phyloP scores from a whole-genome alignment of 2,888 invertebrate genomes.

The Drosophila helvetica region DNA sequence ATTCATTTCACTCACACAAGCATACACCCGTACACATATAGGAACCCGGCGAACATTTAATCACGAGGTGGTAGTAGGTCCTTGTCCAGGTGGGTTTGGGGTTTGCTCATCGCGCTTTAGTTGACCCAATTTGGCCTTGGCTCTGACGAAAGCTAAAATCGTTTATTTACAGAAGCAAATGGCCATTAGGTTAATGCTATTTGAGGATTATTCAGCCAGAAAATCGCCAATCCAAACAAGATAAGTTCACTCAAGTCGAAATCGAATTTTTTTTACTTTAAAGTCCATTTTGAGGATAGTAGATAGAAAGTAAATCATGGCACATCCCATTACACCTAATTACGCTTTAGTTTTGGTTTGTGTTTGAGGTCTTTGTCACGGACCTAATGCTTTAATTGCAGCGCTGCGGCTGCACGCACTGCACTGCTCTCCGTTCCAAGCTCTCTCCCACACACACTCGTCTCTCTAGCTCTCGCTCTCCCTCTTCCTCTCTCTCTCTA shows the following conservation, averaged over 20 bases:
- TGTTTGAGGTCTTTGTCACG: background rate
- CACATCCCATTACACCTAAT: slow-evolving; percentile 26
- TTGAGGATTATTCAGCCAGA: slow-evolving; percentile 60
- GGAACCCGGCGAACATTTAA: slow-evolving; percentile 22
- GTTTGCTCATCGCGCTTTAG: slow-evolving; percentile 43
- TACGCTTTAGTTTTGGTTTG: background rate
- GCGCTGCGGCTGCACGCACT: background rate
- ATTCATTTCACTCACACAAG: slow-evolving; percentile 14
- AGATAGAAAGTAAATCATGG: slow-evolving; percentile 1
- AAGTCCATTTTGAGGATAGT: slow-evolving; percentile 6
- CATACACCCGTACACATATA: slow-evolving; percentile 4
- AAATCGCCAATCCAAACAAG: slow-evolving; percentile 56
- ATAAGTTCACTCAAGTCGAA: slow-evolving; percentile 37
- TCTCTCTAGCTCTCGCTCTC: background rate
- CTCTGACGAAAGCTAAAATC: slow-evolving; percentile 33
- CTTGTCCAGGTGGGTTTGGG: slow-evolving; percentile 35
- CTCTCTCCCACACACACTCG: background rate
- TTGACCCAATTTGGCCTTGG: slow-evolving; percentile 62
- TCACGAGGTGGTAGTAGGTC: slow-evolving; percentile 26
- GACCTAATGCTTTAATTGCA: background rate
- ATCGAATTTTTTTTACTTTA: slow-evolving; percentile 16
- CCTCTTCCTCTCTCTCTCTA: background rate
- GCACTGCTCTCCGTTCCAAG: background rate
- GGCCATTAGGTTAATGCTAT: slow-evolving; percentile 66
- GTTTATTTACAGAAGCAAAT: slow-evolving; percentile 66